Evolutionary conservation across 1,140 invertebrate genomes (phyloP), one percentile per base, ranked within the genome.

Genomic region (Eupristina koningsbergeri): DNA sequence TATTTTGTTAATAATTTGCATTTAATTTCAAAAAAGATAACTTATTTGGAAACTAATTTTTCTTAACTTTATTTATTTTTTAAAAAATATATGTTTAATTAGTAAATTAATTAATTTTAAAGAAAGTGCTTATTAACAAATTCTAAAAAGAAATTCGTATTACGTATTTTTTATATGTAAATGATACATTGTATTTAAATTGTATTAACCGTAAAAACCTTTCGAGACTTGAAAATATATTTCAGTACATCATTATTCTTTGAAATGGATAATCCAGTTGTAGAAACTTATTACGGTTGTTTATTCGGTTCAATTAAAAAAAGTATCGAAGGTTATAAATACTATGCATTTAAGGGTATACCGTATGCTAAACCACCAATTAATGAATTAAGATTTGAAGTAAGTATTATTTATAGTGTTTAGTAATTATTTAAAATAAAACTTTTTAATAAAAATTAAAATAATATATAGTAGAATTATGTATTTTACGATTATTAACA

Each of bases 341-440:
- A 82, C 26, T 85, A 34, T 75, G 84, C 80, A 3, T 85, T 85
- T 34, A 85, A 82, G 34, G 84, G 84, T 1, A n/a, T 85, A 3
- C 80, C 80, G 3, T 85, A 82, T 31, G 84, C 84, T 3, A 78
- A 82, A 79, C 80, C 84, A 79, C 84, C 84, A 41, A 31, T 79
- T 36, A 67, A 67, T 13, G 67, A 82, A n/a, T 67, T 85, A 26
- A 61, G 84, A 85, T 85, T 85, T 82, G 17, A 81, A 58, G 84
- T 79, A 63, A 75, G n/a, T 31, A 19, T 11, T 26, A 73, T 45
- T 50, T 31, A 17, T 50, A 75, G 3, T n/a, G n/a, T n/a, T n/a
- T n/a, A n/a, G n/a, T n/a, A n/a, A n/a, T n/a, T n/a, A 36, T 22
- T 73, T 15, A 17, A 45, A 45, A n/a, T 73, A 45, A 73, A n/a